Evolutionary conservation across 35 echinoderm and acorn worm species (phyloP).

Genomic region (Apostichopus californicus): DNA sequence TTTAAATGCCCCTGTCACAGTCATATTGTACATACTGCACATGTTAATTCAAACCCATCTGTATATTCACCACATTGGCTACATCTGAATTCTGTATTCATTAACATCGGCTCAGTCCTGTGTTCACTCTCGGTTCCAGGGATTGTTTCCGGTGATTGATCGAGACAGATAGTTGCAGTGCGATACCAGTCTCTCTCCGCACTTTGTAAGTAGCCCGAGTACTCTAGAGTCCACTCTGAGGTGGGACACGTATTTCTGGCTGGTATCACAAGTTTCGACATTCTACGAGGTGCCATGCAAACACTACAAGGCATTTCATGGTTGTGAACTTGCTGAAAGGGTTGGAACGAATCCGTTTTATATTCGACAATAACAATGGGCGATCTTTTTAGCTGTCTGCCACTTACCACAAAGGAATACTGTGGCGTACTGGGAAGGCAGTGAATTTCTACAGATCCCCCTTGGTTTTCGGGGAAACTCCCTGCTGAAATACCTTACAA

Average conservation of each 20-base stretch:
- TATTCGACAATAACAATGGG: constrained; percentile 23
- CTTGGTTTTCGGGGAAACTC: constrained; percentile 23
- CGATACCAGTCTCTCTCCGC: constrained; percentile 24
- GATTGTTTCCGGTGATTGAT: constrained; percentile 30
- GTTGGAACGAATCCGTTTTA: background rate
- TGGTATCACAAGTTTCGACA: constrained; percentile 52
- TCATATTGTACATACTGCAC: constrained; percentile 65
- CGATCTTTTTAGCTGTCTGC: background rate
- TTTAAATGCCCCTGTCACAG: too few relatives aligned
- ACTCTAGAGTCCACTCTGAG: constrained; percentile 63
- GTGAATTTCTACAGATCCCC: constrained; percentile 8
- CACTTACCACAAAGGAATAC: background rate
- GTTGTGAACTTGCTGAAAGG: background rate
- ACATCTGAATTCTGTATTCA: constrained; percentile 50
- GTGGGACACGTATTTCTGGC: constrained; percentile 60
- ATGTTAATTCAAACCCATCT: constrained; percentile 70
- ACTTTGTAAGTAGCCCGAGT: constrained; percentile 61
- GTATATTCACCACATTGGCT: constrained; percentile 44
- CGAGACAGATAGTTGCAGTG: constrained; percentile 61
- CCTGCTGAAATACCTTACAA: constrained; percentile 40
- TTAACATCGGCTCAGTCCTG: constrained; percentile 40
- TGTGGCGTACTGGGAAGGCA: constrained; percentile 48
- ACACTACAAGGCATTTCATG: constrained; percentile 51
- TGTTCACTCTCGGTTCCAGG: background rate
- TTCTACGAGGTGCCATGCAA: constrained; percentile 52